phyloP scores from a whole-genome alignment of 92 coral and sea anemone genomes.

The Parazoanthus swiftii region DNA sequence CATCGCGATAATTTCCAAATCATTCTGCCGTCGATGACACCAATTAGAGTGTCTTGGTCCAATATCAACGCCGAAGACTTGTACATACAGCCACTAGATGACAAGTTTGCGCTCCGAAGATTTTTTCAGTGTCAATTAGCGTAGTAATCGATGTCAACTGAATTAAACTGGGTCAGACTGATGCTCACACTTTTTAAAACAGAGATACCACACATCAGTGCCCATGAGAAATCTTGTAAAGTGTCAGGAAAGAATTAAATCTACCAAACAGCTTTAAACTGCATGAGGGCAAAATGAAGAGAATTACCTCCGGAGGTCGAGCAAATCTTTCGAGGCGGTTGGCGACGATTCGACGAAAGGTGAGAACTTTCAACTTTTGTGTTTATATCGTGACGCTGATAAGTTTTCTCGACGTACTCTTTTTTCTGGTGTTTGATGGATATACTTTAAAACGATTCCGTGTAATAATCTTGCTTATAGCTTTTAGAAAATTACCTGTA shows the following conservation, averaged over 20 bases:
- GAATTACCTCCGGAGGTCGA: background rate
- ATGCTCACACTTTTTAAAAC: background rate
- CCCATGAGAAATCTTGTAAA: background rate
- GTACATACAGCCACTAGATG: background rate
- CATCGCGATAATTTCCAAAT: no score
- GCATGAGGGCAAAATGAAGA: background rate
- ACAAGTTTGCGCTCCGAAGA: background rate
- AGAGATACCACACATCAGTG: background rate
- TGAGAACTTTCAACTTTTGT: background rate
- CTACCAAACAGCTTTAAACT: background rate
- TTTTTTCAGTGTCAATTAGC: background rate
- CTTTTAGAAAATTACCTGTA: background rate
- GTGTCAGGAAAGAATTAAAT: background rate
- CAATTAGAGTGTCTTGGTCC: background rate
- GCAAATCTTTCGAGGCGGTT: background rate
- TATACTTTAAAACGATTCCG: background rate
- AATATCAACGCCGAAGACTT: background rate
- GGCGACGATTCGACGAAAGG: conserved; percentile 23
- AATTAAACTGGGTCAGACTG: no score
- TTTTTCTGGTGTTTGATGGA: background rate
- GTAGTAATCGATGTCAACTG: background rate
- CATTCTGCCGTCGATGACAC: background rate
- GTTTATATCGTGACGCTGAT: background rate
- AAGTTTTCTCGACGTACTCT: background rate
- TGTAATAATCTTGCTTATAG: background rate